A percentile compares a stretch with the other conserved stretches of the same genome.
phyloP scores from a whole-genome alignment of 1,140 invertebrate genomes.

The Amyelois transitella region DNA sequence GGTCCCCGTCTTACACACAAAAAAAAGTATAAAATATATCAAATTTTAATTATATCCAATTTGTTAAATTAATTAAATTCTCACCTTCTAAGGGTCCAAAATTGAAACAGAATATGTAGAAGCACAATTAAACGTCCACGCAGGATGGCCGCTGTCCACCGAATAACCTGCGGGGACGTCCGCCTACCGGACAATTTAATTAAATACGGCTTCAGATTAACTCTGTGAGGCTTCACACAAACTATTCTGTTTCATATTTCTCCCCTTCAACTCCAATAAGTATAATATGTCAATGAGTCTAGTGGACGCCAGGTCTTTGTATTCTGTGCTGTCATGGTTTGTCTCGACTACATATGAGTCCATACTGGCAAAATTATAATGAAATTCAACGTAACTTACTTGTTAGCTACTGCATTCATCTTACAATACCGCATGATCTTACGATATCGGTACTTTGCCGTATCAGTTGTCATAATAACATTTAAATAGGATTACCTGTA shows the following conservation, averaged over 20 bases:
- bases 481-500: slow-evolving; percentile 43
- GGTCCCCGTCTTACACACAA: no score
- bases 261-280: slow-evolving; percentile 16
- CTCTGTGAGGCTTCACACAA: slow-evolving; percentile 59
- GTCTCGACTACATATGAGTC: no score
- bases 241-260: slow-evolving; percentile 64
- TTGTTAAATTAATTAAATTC: neutral
- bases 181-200: slow-evolving; percentile 66
- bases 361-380: no score
- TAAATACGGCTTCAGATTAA: slow-evolving; percentile 73
- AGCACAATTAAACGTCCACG: slow-evolving; percentile 32
- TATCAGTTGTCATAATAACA: slow-evolving; percentile 4
- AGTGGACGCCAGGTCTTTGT: no score
- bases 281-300: no score
- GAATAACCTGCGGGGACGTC: slow-evolving; percentile 46
- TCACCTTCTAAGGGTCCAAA: neutral
- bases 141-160: slow-evolving; percentile 31
- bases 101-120: neutral
- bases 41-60: slow-evolving; percentile 8
- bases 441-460: neutral
- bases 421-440: neutral
- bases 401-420: neutral
- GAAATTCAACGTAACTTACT: neutral
- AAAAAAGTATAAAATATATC: no score
- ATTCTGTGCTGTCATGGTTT: no score